phyloP scores from a whole-genome alignment of 2,888 invertebrate genomes.

The Hanleya hanleyi region DNA sequence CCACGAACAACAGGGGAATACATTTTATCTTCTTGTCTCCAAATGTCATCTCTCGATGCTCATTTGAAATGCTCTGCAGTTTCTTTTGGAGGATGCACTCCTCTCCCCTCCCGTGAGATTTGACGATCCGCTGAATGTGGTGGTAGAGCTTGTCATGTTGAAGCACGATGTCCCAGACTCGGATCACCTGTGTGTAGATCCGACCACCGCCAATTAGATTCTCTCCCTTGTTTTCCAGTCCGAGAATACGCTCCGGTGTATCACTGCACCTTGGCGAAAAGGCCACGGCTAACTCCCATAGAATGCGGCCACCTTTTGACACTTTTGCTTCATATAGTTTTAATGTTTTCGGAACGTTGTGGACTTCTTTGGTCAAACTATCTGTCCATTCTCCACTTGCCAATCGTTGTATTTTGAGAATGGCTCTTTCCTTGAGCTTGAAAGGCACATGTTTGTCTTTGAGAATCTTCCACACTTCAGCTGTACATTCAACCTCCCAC shows the following conservation, averaged over 20 bases:
- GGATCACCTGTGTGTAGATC: slow-evolving; percentile 60
- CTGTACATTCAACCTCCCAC: slow-evolving; percentile 68
- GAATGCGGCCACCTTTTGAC: slow-evolving; percentile 40
- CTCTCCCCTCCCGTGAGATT: slow-evolving; percentile 57
- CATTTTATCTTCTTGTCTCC: slow-evolving; percentile 23
- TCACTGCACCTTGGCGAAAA: slow-evolving; percentile 60
- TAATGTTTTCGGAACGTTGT: slow-evolving; percentile 43
- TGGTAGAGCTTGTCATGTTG: slow-evolving; percentile 42
- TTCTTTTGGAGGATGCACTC: slow-evolving; percentile 45
- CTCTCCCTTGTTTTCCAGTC: slow-evolving; percentile 33
- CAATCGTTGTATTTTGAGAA: slow-evolving; percentile 52
- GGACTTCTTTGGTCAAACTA: slow-evolving; percentile 47
- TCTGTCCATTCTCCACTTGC: slow-evolving; percentile 62
- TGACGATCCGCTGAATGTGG: slow-evolving; percentile 46
- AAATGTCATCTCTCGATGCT: not conserved
- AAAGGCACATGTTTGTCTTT: slow-evolving; percentile 48
- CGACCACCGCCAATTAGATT: slow-evolving; percentile 44
- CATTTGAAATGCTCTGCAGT: not conserved
- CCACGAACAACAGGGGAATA: slow-evolving; percentile 21
- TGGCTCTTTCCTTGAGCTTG: slow-evolving; percentile 48
- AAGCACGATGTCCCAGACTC: slow-evolving; percentile 49
- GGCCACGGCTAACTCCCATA: slow-evolving; percentile 64
- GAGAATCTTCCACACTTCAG: slow-evolving; percentile 56
- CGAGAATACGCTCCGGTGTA: slow-evolving; percentile 45
- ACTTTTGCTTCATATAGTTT: slow-evolving; percentile 54